phyloP scores from a whole-genome alignment of 2,888 invertebrate species.

The Encarsia formosa region DNA sequence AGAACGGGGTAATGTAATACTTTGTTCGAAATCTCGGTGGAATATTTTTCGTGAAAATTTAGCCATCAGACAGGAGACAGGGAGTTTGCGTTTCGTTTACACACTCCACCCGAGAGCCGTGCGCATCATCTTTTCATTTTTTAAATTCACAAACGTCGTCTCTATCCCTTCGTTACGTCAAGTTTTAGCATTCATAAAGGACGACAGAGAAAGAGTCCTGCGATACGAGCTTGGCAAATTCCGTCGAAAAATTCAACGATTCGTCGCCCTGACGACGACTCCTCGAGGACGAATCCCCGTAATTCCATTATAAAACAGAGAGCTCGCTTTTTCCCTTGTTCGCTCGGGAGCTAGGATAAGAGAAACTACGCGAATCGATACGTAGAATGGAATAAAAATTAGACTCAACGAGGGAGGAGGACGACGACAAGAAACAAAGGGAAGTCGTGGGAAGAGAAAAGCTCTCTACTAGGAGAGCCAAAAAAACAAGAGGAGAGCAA shows the following conservation, averaged over 20 bases:
- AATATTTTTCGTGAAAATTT: conserved; percentile 18
- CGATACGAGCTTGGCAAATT: conserved; percentile 9
- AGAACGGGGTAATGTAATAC: no score
- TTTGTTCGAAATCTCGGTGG: background rate
- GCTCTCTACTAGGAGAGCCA: background rate
- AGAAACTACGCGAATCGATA: conserved; percentile 18
- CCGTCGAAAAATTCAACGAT: conserved; percentile 25
- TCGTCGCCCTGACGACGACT: conserved; percentile 1
- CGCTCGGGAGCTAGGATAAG: background rate
- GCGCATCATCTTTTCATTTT: conserved; percentile 8
- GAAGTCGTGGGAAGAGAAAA: conserved; percentile 18
- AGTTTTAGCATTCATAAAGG: conserved; percentile 27
- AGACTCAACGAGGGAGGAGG: conserved; percentile 5
- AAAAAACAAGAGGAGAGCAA: conserved; percentile 1
- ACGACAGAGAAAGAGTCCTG: background rate
- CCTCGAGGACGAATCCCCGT: conserved; percentile 13
- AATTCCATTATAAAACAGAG: conserved; percentile 23
- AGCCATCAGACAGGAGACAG: conserved; percentile 8
- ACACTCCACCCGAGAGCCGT: background rate
- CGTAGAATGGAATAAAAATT: conserved; percentile 25
- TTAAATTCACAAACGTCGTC: conserved; percentile 22
- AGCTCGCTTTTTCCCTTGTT: background rate
- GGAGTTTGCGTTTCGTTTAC: background rate
- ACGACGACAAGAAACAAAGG: conserved; percentile 17
- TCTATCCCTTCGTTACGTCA: conserved; percentile 22